A percentile compares a stretch with the other conserved stretches of the same genome.
Evolutionary conservation across 2,113 vertebrate genomes (phyloP).

Genomic region (Tragelaphus imberbis): DNA sequence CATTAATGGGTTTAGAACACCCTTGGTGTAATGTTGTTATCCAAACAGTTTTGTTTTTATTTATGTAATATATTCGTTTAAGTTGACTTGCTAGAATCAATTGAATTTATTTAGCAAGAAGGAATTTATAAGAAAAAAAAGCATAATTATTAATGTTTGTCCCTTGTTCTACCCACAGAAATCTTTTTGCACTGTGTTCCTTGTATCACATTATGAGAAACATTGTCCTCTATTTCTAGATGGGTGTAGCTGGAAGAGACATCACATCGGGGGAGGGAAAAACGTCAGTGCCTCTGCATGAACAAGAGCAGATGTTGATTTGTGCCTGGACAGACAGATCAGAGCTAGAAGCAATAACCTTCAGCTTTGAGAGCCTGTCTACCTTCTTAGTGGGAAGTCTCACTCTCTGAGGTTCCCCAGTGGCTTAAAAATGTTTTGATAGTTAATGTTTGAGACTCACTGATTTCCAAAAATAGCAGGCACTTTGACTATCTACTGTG

Average conservation of each 20-base stretch:
- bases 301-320: neutral
- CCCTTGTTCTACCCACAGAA: neutral
- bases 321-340: neutral
- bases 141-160: neutral
- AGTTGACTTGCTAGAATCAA: neutral
- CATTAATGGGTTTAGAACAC: neutral
- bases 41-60: neutral
- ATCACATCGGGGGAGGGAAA: neutral
- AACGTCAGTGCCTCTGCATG: neutral
- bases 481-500: neutral
- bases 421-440: neutral
- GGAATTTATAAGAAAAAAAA: neutral
- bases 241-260: neutral
- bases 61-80: neutral
- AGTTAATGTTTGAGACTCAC: neutral
- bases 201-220: neutral
- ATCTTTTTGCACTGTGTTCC: neutral
- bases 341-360: neutral
- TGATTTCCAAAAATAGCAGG: neutral
- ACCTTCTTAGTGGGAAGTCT: neutral
- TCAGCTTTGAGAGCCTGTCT: neutral
- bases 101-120: neutral
- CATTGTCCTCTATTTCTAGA: neutral
- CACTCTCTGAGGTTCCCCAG: neutral
- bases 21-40: neutral